phyloP scores from a whole-genome alignment of 2,888 invertebrate genomes.

The Pristionchus maxplancki region DNA sequence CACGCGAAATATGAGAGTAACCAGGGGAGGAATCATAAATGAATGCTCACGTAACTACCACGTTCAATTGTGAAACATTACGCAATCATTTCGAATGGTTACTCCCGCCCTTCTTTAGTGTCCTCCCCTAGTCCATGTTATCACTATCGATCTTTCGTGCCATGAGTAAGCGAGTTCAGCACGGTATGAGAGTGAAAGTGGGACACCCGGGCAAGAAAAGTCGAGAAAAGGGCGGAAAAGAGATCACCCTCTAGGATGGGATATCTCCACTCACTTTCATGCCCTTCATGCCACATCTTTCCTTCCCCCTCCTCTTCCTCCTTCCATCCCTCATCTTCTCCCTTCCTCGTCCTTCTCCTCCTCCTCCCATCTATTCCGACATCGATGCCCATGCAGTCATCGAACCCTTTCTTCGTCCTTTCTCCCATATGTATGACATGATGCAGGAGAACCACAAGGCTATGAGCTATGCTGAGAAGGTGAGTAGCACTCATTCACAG shows the following conservation, averaged over 20 bases:
- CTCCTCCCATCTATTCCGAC: constrained; percentile 50
- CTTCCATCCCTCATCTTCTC: constrained; percentile 10
- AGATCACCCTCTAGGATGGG: background rate
- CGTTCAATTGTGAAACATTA: constrained; percentile 22
- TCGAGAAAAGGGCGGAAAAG: constrained; percentile 14
- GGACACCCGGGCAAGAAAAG: background rate
- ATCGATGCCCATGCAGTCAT: constrained; percentile 70
- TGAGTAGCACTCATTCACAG: background rate
- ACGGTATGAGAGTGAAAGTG: constrained; percentile 32
- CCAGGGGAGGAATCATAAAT: background rate
- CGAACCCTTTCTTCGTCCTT: constrained; percentile 68
- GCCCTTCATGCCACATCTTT: background rate
- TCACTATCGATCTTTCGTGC: constrained; percentile 15
- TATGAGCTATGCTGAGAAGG: constrained; percentile 33
- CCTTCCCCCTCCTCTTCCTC: background rate
- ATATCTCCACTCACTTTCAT: constrained; percentile 13
- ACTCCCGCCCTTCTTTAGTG: background rate
- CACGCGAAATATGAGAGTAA: background rate
- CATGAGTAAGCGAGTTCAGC: constrained; percentile 26
- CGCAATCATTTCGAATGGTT: background rate
- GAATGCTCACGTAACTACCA: background rate
- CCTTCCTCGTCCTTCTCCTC: background rate
- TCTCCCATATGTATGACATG: constrained; percentile 68
- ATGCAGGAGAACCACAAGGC: constrained; percentile 66
- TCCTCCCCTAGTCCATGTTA: background rate